Evolutionary conservation across 2,113 vertebrate genomes (phyloP).

Genomic region (Fregetta grallaria): DNA sequence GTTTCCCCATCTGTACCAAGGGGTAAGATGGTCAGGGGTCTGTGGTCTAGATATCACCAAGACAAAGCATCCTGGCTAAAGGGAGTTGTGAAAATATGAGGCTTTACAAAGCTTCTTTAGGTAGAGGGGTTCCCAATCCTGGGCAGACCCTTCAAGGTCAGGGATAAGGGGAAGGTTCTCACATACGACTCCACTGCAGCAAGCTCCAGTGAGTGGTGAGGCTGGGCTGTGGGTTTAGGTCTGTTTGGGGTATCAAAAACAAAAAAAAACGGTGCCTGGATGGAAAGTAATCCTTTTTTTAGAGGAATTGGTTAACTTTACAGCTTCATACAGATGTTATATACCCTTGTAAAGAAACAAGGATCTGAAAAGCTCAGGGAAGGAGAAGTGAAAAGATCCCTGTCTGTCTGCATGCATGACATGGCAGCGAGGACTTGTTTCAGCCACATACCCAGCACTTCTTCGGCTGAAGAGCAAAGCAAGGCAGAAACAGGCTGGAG

Average conservation of each 20-base stretch:
- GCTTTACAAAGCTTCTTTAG: not conserved
- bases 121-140: not conserved
- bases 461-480: not conserved
- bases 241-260: not conserved
- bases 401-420: not conserved
- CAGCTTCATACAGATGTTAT: not conserved
- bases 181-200: no score
- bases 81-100: not conserved
- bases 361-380: conserved; percentile 27
- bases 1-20: not conserved
- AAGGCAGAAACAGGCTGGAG: not conserved
- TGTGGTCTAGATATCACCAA: not conserved
- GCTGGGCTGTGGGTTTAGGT: not conserved
- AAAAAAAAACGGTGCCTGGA: no score
- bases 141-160: not conserved
- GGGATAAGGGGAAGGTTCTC: not conserved
- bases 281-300: not conserved
- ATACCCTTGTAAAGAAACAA: not conserved
- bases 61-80: not conserved
- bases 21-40: not conserved
- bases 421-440: not conserved
- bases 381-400: not conserved
- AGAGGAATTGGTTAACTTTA: not conserved
- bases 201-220: not conserved
- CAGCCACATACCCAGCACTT: not conserved